A percentile compares a stretch with the other conserved stretches of the same genome.
phyloP scores from a whole-genome alignment of 2,888 invertebrate species.

The Hemistola chrysoprasaria region DNA sequence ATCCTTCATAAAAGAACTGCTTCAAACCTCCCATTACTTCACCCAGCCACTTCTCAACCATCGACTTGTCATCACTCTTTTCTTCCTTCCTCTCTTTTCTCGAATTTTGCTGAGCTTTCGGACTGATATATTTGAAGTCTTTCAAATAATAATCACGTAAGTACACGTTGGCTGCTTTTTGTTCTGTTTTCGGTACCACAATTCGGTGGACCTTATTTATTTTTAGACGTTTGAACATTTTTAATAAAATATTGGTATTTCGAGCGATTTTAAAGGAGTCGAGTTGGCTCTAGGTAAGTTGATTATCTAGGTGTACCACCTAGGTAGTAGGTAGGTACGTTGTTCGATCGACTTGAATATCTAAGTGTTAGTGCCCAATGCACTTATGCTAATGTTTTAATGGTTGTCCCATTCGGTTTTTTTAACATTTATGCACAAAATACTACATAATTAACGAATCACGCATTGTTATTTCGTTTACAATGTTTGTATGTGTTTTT shows the following conservation, averaged over 20 bases:
- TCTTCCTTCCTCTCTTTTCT: slow-evolving; percentile 30
- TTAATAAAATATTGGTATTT: no score
- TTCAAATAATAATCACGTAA: slow-evolving; percentile 62
- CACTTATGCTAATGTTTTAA: slow-evolving; percentile 17
- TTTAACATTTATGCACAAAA: no score
- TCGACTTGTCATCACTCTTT: slow-evolving; percentile 26
- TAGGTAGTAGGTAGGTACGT: no score
- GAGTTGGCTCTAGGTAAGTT: no score
- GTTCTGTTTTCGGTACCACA: slow-evolving; percentile 23
- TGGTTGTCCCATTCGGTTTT: no score
- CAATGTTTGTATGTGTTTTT: no score
- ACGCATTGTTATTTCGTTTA: no score
- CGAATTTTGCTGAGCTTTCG: slow-evolving; percentile 38
- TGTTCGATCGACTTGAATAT: no score
- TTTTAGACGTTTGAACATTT: slow-evolving; percentile 33
- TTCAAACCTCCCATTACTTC: slow-evolving; percentile 63
- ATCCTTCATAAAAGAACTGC: slow-evolving; percentile 70
- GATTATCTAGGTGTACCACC: no score
- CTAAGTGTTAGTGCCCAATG: neutral
- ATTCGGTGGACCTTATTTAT: slow-evolving; percentile 33
- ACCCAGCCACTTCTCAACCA: slow-evolving; percentile 51
- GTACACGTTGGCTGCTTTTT: slow-evolving; percentile 40
- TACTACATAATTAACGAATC: no score
- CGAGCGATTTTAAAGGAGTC: no score
- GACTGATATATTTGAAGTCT: slow-evolving; percentile 65